These are phyloP conservation scores for Allygus modestus DNA, from an alignment of 2,888 invertebrate species.

Conservation along the genomic window DNA sequence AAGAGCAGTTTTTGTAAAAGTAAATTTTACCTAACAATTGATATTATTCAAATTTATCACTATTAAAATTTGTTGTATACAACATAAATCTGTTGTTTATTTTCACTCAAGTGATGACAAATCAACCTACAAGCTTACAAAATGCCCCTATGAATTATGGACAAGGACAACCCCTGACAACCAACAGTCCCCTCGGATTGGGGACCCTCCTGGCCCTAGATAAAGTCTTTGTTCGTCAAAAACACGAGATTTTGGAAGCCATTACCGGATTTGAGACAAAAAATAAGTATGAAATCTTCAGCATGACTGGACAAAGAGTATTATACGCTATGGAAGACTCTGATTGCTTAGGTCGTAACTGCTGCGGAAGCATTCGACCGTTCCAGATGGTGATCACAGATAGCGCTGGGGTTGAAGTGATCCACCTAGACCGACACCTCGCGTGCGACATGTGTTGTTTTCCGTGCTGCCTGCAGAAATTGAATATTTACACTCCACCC, in stretches of 20 bases:
- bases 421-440: constrained; percentile 89
- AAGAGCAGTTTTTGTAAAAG: too few relatives aligned
- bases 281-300: constrained; percentile 92
- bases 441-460: constrained; percentile 91
- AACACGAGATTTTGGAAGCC: constrained; percentile 75
- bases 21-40: too few relatives aligned
- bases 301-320: constrained; percentile 86
- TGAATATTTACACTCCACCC: constrained; percentile 87
- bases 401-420: constrained; percentile 88
- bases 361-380: constrained; percentile 88
- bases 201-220: not conserved
- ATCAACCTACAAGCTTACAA: too few relatives aligned
- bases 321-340: constrained; percentile 92
- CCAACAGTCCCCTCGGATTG: not conserved
- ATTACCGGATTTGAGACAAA: constrained; percentile 92
- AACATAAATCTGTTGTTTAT: too few relatives aligned
- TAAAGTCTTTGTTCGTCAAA: not conserved
- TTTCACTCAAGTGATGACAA: too few relatives aligned
- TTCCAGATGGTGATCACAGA: constrained; percentile 94
- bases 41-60: too few relatives aligned
- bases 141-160: too few relatives aligned
- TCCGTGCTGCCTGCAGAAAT: constrained; percentile 88
- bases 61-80: too few relatives aligned
- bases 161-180: too few relatives aligned
- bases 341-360: constrained; percentile 89